Percentiles rank a stretch among this genome's conserved stretches.
Evolutionary conservation across 2,797 vertebrate species (phyloP).

Genomic region (Sciaenops ocellatus): DNA sequence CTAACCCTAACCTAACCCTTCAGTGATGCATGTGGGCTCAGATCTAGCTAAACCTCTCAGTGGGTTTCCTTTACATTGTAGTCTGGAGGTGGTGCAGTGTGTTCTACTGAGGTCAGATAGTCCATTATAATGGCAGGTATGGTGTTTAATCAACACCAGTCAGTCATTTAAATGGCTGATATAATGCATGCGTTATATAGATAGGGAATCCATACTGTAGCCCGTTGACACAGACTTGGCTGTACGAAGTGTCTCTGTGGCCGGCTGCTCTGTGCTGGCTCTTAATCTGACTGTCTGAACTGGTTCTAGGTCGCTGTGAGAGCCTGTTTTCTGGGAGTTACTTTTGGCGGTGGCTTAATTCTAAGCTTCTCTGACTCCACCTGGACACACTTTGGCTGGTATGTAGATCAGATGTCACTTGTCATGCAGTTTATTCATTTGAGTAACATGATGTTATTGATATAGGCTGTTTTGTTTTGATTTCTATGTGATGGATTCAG

Average conservation of each 20-base stretch:
- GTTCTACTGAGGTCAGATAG: background rate
- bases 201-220: background rate
- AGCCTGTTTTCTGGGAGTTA: conserved; percentile 94
- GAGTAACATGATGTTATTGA: background rate
- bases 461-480: too few relatives aligned
- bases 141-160: background rate
- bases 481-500: background rate
- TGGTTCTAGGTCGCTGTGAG: conserved; percentile 91
- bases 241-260: background rate
- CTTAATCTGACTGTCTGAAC: background rate
- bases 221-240: background rate
- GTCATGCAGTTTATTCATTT: background rate
- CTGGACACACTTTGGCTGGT: conserved; percentile 98
- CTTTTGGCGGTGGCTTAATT: conserved; percentile 93
- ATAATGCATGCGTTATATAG: background rate
- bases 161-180: background rate
- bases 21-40: too few relatives aligned
- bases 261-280: background rate
- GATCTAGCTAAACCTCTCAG: background rate
- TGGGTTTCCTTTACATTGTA: background rate
- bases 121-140: background rate
- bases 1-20: too few relatives aligned
- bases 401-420: conserved; percentile 55
- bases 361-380: conserved; percentile 91
- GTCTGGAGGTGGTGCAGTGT: background rate